Conservation (phyloP, 2,888 invertebrate species). For the Lepidonotus clava region DNA sequence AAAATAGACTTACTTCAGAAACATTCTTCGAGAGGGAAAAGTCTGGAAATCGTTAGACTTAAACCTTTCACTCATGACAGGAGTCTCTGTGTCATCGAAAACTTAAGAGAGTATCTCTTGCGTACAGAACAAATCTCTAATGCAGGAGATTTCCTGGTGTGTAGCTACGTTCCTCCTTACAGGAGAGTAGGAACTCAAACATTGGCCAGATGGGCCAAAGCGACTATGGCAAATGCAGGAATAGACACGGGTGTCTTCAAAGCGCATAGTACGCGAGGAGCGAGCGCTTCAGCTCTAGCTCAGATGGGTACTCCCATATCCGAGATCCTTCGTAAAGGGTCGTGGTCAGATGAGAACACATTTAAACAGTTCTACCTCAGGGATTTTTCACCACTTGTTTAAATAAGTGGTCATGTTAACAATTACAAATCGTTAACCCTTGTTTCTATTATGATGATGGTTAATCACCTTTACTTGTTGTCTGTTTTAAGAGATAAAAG, state of each 20-base stretch:
- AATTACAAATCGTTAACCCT: no score
- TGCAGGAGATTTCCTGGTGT: not conserved
- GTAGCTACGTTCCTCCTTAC: not conserved
- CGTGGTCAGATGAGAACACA: no score
- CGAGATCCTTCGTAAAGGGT: no score
- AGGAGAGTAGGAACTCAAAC: not conserved
- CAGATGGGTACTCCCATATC: no score
- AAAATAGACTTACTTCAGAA: no score
- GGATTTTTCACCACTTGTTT: no score
- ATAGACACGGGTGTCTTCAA: not conserved
- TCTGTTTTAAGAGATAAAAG: no score
- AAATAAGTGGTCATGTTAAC: no score
- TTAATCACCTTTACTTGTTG: no score
- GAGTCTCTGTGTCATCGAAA: not conserved
- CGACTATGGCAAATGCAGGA: not conserved
- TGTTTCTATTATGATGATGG: no score
- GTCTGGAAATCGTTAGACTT: not conserved
- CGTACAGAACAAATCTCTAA: not conserved
- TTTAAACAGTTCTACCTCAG: no score
- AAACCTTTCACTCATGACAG: not conserved
- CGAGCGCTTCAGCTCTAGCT: no score
- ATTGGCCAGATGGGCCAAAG: not conserved
- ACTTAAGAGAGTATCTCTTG: not conserved
- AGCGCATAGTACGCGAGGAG: not conserved
- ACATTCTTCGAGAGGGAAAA: not conserved